Percentiles rank a stretch among this genome's conserved stretches.
Conservation (phyloP, 2,888 invertebrate species). For the Eupithecia centaureata region DNA sequence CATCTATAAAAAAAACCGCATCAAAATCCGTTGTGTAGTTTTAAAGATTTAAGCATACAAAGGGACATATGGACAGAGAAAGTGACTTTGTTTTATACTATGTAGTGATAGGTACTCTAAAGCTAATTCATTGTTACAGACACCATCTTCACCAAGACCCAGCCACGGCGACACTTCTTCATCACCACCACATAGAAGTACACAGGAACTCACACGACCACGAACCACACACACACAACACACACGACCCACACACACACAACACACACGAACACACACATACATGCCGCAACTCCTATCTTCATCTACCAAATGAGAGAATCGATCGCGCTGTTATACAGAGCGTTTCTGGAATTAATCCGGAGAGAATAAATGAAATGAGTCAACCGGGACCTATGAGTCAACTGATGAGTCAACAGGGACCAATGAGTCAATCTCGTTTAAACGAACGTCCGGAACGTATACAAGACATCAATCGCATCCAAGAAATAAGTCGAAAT, state of each 20-base stretch:
- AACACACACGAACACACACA: slow-evolving; percentile 54
- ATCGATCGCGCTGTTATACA: slow-evolving; percentile 12
- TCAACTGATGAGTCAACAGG: slow-evolving; percentile 32
- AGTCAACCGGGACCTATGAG: slow-evolving; percentile 4
- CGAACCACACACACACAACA: slow-evolving; percentile 52
- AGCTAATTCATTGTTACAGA: slow-evolving; percentile 53
- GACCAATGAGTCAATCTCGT: slow-evolving; percentile 29
- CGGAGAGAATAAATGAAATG: slow-evolving; percentile 18
- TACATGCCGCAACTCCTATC: slow-evolving; percentile 34
- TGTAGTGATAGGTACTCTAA: too few relatives aligned
- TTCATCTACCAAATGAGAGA: slow-evolving; percentile 19
- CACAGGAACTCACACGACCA: slow-evolving; percentile 50
- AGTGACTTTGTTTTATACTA: too few relatives aligned
- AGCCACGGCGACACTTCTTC: slow-evolving; percentile 74
- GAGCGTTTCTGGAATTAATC: slow-evolving; percentile 12
- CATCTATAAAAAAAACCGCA: too few relatives aligned
- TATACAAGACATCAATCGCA: neutral
- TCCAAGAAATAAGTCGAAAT: slow-evolving; percentile 36
- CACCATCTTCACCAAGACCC: slow-evolving; percentile 77
- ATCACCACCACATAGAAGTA: slow-evolving; percentile 74
- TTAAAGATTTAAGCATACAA: too few relatives aligned
- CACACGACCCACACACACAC: slow-evolving; percentile 58
- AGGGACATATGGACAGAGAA: too few relatives aligned
- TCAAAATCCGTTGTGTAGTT: too few relatives aligned
- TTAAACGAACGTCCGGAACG: slow-evolving; percentile 38